Evolutionary conservation across 2,888 invertebrate species (phyloP).

Genomic region (Meliscaeva auricollis): DNA sequence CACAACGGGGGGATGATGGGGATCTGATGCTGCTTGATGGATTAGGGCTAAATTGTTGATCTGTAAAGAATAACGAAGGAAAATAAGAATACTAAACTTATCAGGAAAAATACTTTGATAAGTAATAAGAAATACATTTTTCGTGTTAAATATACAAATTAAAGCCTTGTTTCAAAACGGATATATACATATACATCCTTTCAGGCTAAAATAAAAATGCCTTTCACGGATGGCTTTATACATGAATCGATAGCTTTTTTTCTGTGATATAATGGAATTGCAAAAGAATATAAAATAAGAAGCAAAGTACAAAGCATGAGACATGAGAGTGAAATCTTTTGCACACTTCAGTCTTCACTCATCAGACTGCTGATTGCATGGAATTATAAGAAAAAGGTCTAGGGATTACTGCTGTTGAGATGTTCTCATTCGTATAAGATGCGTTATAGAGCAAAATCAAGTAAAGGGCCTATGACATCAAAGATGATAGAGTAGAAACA

Average conservation of each 20-base stretch:
- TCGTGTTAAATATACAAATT: no score
- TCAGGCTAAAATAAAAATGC: no score
- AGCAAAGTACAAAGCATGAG: conserved; percentile 9
- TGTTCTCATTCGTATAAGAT: not conserved
- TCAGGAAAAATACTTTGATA: no score
- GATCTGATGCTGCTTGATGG: conserved; percentile 46
- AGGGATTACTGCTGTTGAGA: conserved; percentile 11
- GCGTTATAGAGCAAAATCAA: not conserved
- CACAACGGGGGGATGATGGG: conserved; percentile 45
- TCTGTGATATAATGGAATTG: not conserved
- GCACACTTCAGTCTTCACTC: conserved; percentile 43
- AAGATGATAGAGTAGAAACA: not conserved
- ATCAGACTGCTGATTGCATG: conserved; percentile 15
- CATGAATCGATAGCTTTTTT: not conserved
- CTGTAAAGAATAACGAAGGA: conserved; percentile 45
- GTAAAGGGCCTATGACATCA: conserved; percentile 48
- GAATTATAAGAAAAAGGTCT: conserved; percentile 14
- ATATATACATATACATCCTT: no score
- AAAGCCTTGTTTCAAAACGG: no score
- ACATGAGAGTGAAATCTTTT: conserved; percentile 37
- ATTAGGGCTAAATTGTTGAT: conserved; percentile 60
- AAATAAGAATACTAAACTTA: conserved; percentile 14
- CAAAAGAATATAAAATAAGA: not conserved
- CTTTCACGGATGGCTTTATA: no score
- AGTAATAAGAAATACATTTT: no score